Evolutionary conservation across 2,797 vertebrate species (phyloP).

Genomic region (Sebastiscus tertius): DNA sequence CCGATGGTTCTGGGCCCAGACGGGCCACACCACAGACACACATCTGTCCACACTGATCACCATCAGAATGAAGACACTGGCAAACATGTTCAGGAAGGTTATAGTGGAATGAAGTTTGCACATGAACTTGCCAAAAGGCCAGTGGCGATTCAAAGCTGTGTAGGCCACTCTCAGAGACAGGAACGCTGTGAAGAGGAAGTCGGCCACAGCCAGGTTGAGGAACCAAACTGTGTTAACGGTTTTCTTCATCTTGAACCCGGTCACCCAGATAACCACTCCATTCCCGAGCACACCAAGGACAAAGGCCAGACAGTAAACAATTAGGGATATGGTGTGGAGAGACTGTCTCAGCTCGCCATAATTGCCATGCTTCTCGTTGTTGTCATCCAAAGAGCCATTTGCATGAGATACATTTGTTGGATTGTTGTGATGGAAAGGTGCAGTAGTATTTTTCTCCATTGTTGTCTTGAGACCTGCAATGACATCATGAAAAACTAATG

Average conservation of each 20-base stretch:
- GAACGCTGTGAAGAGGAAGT: constrained; percentile 91
- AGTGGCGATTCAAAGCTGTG: constrained; percentile 86
- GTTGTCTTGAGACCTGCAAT: constrained; percentile 58
- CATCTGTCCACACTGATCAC: constrained; percentile 91
- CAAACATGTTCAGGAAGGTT: constrained; percentile 89
- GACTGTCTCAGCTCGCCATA: too few relatives aligned
- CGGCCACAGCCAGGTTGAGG: constrained; percentile 89
- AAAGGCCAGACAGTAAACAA: too few relatives aligned
- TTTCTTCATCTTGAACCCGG: constrained; percentile 86
- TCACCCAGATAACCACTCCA: constrained; percentile 86
- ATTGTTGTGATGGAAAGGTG: constrained; percentile 44
- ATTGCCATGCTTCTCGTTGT: too few relatives aligned
- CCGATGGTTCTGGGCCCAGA: constrained; percentile 89
- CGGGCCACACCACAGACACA: constrained; percentile 84
- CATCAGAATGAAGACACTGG: constrained; percentile 89
- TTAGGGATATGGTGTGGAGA: too few relatives aligned
- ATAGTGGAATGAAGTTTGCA: constrained; percentile 88
- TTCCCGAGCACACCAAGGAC: constrained; percentile 37
- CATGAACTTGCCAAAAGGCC: constrained; percentile 90
- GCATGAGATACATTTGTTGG: too few relatives aligned
- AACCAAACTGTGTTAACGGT: constrained; percentile 90
- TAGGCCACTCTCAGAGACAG: constrained; percentile 88
- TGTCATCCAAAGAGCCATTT: too few relatives aligned
- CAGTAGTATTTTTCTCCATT: constrained; percentile 48
- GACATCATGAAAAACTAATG: neutral